Evolutionary conservation across 2,113 vertebrate genomes (phyloP).

Genomic region (Phaethon lepturus): DNA sequence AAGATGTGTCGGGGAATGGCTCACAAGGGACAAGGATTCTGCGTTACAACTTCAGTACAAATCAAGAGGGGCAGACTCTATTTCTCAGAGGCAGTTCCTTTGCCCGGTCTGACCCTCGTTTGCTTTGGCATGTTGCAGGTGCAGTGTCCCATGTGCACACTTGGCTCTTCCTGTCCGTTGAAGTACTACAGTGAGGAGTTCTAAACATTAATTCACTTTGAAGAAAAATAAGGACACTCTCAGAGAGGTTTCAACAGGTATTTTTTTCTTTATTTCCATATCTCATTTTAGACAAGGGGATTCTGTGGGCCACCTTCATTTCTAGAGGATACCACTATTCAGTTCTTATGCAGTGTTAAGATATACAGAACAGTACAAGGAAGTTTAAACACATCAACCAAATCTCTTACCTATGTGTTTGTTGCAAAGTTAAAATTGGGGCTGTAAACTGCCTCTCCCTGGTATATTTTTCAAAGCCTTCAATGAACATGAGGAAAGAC

Average conservation of each 20-base stretch:
- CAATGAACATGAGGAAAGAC: neutral
- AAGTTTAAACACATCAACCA: neutral
- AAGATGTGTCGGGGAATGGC: neutral
- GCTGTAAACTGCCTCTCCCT: neutral
- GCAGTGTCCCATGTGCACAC: neutral
- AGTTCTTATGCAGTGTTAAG: neutral
- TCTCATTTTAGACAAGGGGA: neutral
- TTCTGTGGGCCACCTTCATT: neutral
- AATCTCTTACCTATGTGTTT: neutral
- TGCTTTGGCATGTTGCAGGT: neutral
- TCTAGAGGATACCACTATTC: neutral
- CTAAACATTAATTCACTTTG: neutral
- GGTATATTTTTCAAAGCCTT: neutral
- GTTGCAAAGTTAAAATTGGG: neutral
- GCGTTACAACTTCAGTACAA: neutral
- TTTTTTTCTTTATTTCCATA: neutral
- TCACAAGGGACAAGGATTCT: neutral
- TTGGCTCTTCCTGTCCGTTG: neutral
- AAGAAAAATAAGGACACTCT: neutral
- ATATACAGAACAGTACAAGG: rapidly evolving
- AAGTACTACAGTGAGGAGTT: neutral
- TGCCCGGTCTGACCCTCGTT: neutral
- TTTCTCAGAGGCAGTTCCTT: neutral
- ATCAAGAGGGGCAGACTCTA: neutral
- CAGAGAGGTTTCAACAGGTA: neutral